Evolutionary conservation across 2,888 invertebrate species (phyloP).

Genomic region (Omphaloscelis lunosa): DNA sequence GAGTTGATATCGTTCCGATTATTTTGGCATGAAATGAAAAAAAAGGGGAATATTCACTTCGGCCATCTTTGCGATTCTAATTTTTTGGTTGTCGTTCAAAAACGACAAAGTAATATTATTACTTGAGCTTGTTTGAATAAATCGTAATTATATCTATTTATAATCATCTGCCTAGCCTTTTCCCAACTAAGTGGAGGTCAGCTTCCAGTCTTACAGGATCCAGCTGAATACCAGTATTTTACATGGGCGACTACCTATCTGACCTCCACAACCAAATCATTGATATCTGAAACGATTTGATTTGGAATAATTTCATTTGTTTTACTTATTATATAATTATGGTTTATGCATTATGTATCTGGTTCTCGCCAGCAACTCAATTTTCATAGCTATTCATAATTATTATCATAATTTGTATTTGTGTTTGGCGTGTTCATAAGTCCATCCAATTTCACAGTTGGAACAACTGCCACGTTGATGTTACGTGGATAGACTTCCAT

Average conservation of each 20-base stretch:
- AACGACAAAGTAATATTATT: too few relatives aligned
- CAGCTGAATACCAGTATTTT: too few relatives aligned
- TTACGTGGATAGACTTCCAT: conserved; percentile 18
- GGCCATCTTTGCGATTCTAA: neutral
- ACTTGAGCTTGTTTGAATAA: too few relatives aligned
- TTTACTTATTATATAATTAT: conserved; percentile 22
- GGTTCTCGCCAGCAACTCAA: conserved; percentile 29
- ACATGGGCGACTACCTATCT: too few relatives aligned
- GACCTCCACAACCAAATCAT: too few relatives aligned
- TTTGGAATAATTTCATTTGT: conserved; percentile 32
- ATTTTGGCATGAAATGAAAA: neutral
- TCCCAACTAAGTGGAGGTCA: too few relatives aligned
- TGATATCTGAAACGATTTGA: conserved; percentile 1
- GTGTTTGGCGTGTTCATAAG: conserved; percentile 24
- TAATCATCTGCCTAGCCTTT: too few relatives aligned
- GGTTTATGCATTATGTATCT: conserved; percentile 44
- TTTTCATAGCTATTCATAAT: conserved; percentile 35
- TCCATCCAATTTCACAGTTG: conserved; percentile 43
- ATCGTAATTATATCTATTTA: too few relatives aligned
- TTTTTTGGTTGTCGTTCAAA: neutral
- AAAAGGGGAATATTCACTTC: neutral
- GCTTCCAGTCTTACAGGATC: too few relatives aligned
- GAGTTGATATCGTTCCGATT: neutral
- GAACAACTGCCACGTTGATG: neutral
- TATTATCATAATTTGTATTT: conserved; percentile 39